Conservation (phyloP, 2,888 invertebrate species). For the Perithous albicinctus region DNA sequence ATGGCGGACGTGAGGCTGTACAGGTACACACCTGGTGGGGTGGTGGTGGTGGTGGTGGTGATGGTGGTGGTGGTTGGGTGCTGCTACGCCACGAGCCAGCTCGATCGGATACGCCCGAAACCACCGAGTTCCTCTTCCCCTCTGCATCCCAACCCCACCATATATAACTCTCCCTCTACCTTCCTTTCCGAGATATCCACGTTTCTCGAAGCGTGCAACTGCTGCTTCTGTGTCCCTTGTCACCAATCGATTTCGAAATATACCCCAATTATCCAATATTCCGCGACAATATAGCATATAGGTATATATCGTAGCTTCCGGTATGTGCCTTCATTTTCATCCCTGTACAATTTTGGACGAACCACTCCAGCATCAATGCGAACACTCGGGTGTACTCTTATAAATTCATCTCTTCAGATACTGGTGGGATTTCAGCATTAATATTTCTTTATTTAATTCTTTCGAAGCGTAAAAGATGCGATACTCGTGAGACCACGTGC, state of each 20-base stretch:
- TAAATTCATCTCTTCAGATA: slow-evolving; percentile 25
- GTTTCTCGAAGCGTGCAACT: slow-evolving; percentile 46
- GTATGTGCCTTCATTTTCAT: background rate
- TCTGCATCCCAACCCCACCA: background rate
- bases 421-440: background rate
- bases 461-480: slow-evolving; percentile 4
- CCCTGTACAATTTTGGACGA: background rate
- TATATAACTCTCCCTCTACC: slow-evolving; percentile 34
- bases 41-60: too few relatives aligned
- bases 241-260: slow-evolving; percentile 59
- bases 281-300: slow-evolving; percentile 38
- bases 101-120: slow-evolving; percentile 66
- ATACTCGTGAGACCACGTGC: slow-evolving; percentile 21
- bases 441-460: background rate
- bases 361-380: background rate
- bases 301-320: background rate
- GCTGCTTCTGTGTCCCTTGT: slow-evolving; percentile 38
- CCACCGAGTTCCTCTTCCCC: slow-evolving; percentile 56
- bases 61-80: slow-evolving; percentile 55
- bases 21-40: slow-evolving; percentile 56
- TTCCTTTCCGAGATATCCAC: slow-evolving; percentile 52
- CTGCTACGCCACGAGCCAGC: slow-evolving; percentile 56
- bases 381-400: slow-evolving; percentile 1
- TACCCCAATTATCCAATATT: slow-evolving; percentile 58
- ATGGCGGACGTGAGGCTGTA: slow-evolving; percentile 37